Base-by-base conservation (phyloP, 2,888 invertebrate species). In the Strigamia transsilvanica region DNA sequence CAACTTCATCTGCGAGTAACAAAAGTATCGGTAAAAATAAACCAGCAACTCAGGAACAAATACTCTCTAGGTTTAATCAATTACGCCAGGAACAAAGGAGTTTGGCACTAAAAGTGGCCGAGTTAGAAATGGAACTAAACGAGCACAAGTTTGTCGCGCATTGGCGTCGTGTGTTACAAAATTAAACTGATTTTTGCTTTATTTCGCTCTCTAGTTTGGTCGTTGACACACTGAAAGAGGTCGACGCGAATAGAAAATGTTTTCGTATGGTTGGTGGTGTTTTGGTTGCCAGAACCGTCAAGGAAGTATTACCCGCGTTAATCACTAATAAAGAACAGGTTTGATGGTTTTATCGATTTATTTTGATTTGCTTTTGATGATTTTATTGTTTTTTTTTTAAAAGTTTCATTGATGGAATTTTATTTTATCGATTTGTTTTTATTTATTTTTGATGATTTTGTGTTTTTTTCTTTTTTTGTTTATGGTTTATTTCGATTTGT, bases 181-280 rank as follows among this genome's bases (percentile, higher is more conserved):
- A 23, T 56, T 32, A 15, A 32, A 82, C 38, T 82, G 32, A 41
- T 82, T 85, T 84, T 84, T 38, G 38, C 38, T 38, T 84, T 84
- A 82, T 84, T 89, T 90, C 13, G 10, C 18, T 15, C 34, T 78
- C 78, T 88, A 98, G 98, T 88, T 93, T 98, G 88, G 98, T 99
- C 82, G 94, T 97, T 85, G 97, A 97, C 86, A 96, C 97, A 15
- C 90, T 99, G 83, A 93, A 94, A 87, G 93, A 93, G 83, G 94
- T 97, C 27, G 94, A 95, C 87, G 92, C 91, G 15, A 91, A 92
- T 81, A 92, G 97, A 85, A 96, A 94, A 84, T 98, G 98, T 88
- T 98, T 94, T 88, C 92, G 97, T 86, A 92, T 98, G 91, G 93
- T 98, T 84, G 98, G 98, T 82, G 98, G 98, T 34, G 94, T 98